These are phyloP conservation scores for Ectemnius lituratus DNA, from an alignment of 2,888 invertebrate species.

Conservation along the genomic window DNA sequence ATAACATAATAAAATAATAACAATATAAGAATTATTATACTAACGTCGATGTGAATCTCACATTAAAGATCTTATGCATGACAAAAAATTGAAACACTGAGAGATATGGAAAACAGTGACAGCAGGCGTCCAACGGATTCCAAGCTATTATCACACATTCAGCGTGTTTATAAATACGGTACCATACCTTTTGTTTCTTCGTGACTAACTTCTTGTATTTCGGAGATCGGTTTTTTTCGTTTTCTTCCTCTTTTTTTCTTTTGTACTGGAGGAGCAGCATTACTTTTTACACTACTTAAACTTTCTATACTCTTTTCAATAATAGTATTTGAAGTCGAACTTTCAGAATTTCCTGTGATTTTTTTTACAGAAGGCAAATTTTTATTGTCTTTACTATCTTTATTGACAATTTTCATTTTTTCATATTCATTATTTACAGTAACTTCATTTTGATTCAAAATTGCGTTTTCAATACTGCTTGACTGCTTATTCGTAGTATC, in stretches of 20 bases:
- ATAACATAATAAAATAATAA: constrained; percentile 44
- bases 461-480: constrained; percentile 6
- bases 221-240: constrained; percentile 35
- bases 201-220: constrained; percentile 27
- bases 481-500: constrained; percentile 10
- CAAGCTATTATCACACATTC: constrained; percentile 1
- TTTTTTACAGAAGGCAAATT: constrained; percentile 25
- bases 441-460: constrained; percentile 20
- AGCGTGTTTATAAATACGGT: constrained; percentile 6
- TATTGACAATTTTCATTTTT: background rate
- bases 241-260: constrained; percentile 40
- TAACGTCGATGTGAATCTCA: background rate
- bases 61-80: background rate
- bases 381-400: constrained; percentile 15
- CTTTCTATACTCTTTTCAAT: constrained; percentile 18
- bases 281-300: constrained; percentile 26
- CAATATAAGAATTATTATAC: constrained; percentile 4
- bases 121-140: background rate
- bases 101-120: constrained; percentile 1
- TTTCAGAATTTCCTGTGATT: constrained; percentile 8
- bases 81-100: background rate
- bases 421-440: too few species aligned
- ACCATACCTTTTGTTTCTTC: constrained; percentile 55
- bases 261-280: constrained; percentile 14
- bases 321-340: constrained; percentile 13